Percentiles rank a stretch among this genome's conserved stretches.
Conservation (phyloP, 2,888 invertebrate species). For the Pogonocherus hispidulus region DNA sequence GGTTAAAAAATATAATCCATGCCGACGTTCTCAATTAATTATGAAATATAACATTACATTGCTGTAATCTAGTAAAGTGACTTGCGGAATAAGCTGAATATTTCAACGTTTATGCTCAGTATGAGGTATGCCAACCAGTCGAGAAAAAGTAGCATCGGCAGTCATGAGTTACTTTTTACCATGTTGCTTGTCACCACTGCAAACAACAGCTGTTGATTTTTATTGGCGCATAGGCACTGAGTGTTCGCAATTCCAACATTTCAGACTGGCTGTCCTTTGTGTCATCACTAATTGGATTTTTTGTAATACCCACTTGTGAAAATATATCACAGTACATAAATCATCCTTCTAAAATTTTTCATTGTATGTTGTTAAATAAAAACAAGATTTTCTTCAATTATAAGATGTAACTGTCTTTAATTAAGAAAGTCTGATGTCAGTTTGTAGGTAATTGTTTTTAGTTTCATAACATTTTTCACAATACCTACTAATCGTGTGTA, state of each 20-base stretch:
- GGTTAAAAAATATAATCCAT: constrained; percentile 4
- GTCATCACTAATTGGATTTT: constrained; percentile 20
- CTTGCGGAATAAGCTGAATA: constrained; percentile 36
- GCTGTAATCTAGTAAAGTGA: constrained; percentile 38
- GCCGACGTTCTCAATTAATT: constrained; percentile 29
- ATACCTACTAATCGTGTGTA: no score
- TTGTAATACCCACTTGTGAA: no score
- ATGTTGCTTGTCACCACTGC: constrained; percentile 34
- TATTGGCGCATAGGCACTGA: constrained; percentile 15
- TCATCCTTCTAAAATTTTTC: no score
- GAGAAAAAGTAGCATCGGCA: constrained; percentile 28
- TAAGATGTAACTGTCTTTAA: no score
- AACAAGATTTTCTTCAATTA: no score
- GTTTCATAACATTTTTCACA: no score
- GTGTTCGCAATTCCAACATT: constrained; percentile 26
- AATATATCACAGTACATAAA: no score
- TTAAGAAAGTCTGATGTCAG: no score
- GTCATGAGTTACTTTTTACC: constrained; percentile 38
- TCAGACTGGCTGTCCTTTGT: constrained; percentile 14
- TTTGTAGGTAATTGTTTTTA: no score
- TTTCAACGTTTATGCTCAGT: constrained; percentile 32
- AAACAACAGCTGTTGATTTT: constrained; percentile 36
- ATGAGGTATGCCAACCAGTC: constrained; percentile 25
- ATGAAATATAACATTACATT: constrained; percentile 24
- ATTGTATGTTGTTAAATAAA: no score